Percentiles rank a stretch among this genome's conserved stretches.
Evolutionary conservation across 2,113 vertebrate genomes (phyloP).

Genomic region (Apistogramma diplotaenia): DNA sequence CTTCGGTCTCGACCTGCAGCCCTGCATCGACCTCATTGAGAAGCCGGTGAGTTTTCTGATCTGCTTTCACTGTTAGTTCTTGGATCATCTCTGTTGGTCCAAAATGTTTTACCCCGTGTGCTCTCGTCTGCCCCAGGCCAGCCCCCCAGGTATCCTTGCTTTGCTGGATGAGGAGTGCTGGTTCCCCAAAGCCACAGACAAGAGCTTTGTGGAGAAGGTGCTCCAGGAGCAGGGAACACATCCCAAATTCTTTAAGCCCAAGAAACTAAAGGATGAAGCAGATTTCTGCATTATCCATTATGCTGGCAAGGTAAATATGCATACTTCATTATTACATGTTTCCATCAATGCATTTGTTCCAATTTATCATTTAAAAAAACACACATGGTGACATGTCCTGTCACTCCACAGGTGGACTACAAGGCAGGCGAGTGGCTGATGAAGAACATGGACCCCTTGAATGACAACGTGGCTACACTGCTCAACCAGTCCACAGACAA

Average conservation of each 20-base stretch:
- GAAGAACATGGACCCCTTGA: constrained; percentile 99
- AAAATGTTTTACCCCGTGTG: neutral
- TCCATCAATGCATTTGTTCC: neutral
- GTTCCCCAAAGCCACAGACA: constrained; percentile 99
- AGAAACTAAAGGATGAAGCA: constrained; percentile 97
- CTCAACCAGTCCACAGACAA: constrained; percentile 97
- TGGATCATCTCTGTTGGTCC: neutral
- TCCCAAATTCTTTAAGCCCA: constrained; percentile 96
- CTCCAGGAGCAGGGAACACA: constrained; percentile 93
- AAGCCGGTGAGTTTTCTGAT: constrained; percentile 82
- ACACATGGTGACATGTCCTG: neutral
- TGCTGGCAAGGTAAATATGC: constrained; percentile 88
- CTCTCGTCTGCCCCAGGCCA: constrained; percentile 77
- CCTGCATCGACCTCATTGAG: constrained; percentile 96
- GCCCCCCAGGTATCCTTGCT: constrained; percentile 93
- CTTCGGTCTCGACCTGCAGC: constrained; percentile 95
- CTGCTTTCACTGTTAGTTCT: neutral
- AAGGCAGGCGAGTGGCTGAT: constrained; percentile 98
- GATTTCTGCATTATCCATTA: constrained; percentile 99
- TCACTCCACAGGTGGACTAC: constrained; percentile 88
- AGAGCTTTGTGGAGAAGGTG: constrained; percentile 98
- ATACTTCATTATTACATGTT: neutral
- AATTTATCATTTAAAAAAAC: neutral
- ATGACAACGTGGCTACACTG: constrained; percentile 92
- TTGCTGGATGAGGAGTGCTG: constrained; percentile 98